Evolutionary conservation across 2,113 vertebrate species (phyloP), one percentile per base, ranked within the genome.

Genomic region (Girardinichthys multiradiatus): DNA sequence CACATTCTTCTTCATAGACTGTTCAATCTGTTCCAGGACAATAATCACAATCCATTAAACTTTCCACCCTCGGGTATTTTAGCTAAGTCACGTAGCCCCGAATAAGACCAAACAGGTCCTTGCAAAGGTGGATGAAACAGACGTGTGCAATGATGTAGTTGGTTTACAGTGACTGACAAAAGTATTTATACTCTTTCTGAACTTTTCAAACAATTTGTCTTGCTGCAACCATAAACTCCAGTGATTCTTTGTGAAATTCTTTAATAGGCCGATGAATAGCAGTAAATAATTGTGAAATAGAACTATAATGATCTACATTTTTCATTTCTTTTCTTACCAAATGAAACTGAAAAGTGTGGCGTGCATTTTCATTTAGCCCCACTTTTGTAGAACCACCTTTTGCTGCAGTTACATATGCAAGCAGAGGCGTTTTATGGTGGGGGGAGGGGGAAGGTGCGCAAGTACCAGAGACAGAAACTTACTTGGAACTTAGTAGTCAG

Each of bases 21-120:
- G 93, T 94, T 96, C 95, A 95, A 92, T 96, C 96, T 96, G 95
- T 96, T 97, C 95, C 94, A 93, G 95, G 93, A 95, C 94, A 96
- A 95, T 95, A 95, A 95, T 95, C 95, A 94, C 84, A 92, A 94
- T 94, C 95, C 95, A 96, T 97, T 96, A 96, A 94, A 95, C 94
- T 94, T 92, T 93, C 87, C 92, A 94, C 95, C 95, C 93, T 90
- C 90, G 91, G 94, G 95, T 95, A 94, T 95, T 96, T 96, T 93
- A 95, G 94, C 93, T 90, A 84, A 89, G 89, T 87, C 93, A 92
- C 71, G 80, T 90, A 51, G 1, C 8, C 48, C 24, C 48, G 0
- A 51, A 51, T 9, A 91, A 35, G n/a, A 88, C 81, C 79, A 80
- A 86, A 82, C 70, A 83, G 76, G 71, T 86, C 73, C 69, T 87